phyloP scores from a whole-genome alignment of 2,888 invertebrate species.

The Proisotoma minuta region DNA sequence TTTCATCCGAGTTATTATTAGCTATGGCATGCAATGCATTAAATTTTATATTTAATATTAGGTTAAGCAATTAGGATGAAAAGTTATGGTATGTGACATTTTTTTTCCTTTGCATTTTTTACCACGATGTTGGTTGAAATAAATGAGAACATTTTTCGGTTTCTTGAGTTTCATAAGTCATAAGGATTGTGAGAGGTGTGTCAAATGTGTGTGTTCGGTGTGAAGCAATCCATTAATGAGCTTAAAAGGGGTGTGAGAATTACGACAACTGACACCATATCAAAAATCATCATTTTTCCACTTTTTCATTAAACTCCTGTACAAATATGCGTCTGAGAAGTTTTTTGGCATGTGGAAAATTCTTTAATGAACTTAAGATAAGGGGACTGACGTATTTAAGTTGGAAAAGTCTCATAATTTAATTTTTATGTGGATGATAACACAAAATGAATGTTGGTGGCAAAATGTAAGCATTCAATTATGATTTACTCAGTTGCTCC shows the following conservation, averaged over 20 bases:
- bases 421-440: conserved; percentile 3
- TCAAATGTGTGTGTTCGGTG: not conserved
- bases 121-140: too few species aligned
- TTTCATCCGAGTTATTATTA: too few species aligned
- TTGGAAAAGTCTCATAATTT: not conserved
- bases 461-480: not conserved
- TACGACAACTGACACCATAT: conserved; percentile 2
- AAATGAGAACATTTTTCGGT: not conserved
- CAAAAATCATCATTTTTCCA: conserved; percentile 10
- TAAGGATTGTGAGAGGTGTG: not conserved
- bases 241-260: conserved; percentile 1
- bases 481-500: conserved; percentile 14
- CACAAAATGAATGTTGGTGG: not conserved
- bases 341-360: conserved; percentile 3
- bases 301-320: conserved; percentile 4
- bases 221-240: not conserved
- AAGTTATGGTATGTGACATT: too few species aligned
- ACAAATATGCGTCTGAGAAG: not conserved
- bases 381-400: not conserved
- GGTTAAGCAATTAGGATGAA: too few species aligned
- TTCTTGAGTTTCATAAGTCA: not conserved
- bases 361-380: conserved; percentile 9
- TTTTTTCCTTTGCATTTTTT: too few species aligned
- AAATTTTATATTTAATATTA: too few species aligned
- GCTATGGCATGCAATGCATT: too few species aligned